These are phyloP conservation scores for Drosophila neonasuta DNA, from an alignment of 2,888 invertebrate species.

Conservation along the genomic window DNA sequence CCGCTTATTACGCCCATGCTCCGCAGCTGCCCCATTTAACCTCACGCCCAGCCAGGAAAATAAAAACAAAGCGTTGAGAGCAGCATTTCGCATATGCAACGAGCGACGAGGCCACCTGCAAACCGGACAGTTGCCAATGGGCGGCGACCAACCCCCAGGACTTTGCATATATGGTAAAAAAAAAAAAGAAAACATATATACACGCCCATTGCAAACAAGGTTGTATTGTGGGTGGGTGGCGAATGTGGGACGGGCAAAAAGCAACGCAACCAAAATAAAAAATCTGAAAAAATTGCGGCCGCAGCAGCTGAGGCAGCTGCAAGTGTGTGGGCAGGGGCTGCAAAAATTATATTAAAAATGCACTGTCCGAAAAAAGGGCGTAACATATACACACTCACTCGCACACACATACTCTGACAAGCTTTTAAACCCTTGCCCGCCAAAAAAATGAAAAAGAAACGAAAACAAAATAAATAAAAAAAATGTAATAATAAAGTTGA, in stretches of 20 bases:
- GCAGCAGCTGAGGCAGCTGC: slow-evolving; percentile 41
- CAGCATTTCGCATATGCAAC: slow-evolving; percentile 68
- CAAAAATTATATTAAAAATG: slow-evolving; percentile 80
- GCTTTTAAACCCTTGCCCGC: slow-evolving; percentile 48
- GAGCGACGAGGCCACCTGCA: slow-evolving; percentile 70
- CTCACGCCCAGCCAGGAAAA: slow-evolving; percentile 27
- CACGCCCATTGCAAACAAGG: slow-evolving; percentile 72
- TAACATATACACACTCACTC: slow-evolving; percentile 55
- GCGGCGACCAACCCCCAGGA: slow-evolving; percentile 74
- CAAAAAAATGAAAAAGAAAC: slow-evolving; percentile 31
- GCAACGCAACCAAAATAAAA: slow-evolving; percentile 41
- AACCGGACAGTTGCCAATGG: slow-evolving; percentile 77
- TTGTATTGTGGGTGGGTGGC: slow-evolving; percentile 16
- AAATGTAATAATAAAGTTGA: slow-evolving; percentile 78
- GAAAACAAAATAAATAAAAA: slow-evolving; percentile 39
- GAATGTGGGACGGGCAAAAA: slow-evolving; percentile 31
- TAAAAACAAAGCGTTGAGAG: slow-evolving; percentile 48
- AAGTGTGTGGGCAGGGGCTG: slow-evolving; percentile 32
- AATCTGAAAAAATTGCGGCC: slow-evolving; percentile 65
- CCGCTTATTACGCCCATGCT: slow-evolving; percentile 63
- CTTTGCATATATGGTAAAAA: slow-evolving; percentile 42
- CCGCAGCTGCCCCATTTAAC: slow-evolving; percentile 26
- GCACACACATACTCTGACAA: slow-evolving; percentile 36
- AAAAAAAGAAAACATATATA: slow-evolving; percentile 34
- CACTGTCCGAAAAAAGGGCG: slow-evolving; percentile 81